Evolutionary conservation across 2,888 invertebrate genomes (phyloP), one percentile per base, ranked within the genome.

Genomic region (Itoplectis maculator): DNA sequence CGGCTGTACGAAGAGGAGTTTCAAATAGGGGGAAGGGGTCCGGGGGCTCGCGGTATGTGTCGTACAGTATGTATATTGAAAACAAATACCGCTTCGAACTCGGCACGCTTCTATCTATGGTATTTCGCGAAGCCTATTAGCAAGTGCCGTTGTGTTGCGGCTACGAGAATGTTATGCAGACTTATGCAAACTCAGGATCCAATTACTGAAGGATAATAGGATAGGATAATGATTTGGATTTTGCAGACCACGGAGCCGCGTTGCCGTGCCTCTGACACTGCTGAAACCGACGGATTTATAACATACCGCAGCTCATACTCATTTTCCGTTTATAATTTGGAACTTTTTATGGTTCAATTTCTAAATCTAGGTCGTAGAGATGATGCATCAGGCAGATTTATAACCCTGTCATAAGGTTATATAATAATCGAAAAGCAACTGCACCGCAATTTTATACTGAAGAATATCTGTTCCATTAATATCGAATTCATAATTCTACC

Each of bases 161-260:
- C 59, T n/a, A 37, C 68, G 69, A 73, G 77, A 78, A 78, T 78
- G 78, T 78, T 82, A 78, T 82, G 73, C 70, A 78, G 69, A 69
- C 68, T 82, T 82, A 74, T 82, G 81, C 81, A 82, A 82, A 82
- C 81, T 74, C 81, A 82, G 78, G 56, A 82, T 82, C 81, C 81
- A 82, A 82, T 82, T 82, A 82, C 78, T 37, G 18, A 78, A 70
- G 81, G 35, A 82, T 82, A 82, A 82, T 82, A 78, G 81, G 73
- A 59, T 42, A 47, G 56, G 63, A 73, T 79, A 74, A 81, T 81
- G 66, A 77, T 73, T 81, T 73, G 81, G 47, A 73, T 81, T 77
- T 69, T 73, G 45, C 68, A 45, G n/a, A 69, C 51, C 73, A 13
- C 29, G 45, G n/a, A 20, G 23, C 40, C 37, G n/a, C n/a, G n/a